Evolutionary conservation across 2,797 vertebrate genomes (phyloP).

Genomic region (Onychomys arenicola): DNA sequence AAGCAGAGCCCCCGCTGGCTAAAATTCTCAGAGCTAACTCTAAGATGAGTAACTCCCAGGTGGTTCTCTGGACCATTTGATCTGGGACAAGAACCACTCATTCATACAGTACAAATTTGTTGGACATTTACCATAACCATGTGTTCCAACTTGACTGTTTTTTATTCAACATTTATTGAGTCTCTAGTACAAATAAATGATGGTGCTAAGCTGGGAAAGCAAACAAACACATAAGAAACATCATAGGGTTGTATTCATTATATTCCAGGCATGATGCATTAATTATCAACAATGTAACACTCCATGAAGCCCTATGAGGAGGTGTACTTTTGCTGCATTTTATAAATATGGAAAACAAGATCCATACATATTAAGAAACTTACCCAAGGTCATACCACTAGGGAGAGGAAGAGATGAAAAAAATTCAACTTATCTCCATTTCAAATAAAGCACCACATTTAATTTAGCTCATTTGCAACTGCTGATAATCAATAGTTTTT

Average conservation of each 20-base stretch:
- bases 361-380: conserved; percentile 8
- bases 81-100: conserved; percentile 66
- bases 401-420: background rate
- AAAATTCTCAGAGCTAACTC: conserved; percentile 51
- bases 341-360: conserved; percentile 4
- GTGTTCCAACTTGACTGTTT: conserved; percentile 14
- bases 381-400: background rate
- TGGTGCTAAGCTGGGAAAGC: background rate
- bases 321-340: background rate
- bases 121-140: conserved; percentile 44
- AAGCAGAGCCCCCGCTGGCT: conserved; percentile 56
- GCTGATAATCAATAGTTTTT: background rate
- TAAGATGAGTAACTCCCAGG: conserved; percentile 69
- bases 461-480: background rate
- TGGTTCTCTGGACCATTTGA: conserved; percentile 73
- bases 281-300: conserved; percentile 33
- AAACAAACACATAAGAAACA: conserved; percentile 16
- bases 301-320: background rate
- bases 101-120: conserved; percentile 43
- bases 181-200: background rate
- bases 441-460: background rate
- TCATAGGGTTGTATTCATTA: background rate
- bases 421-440: background rate
- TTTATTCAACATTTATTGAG: conserved; percentile 38
- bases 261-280: background rate